Evolutionary conservation across 2,113 vertebrate species (phyloP).

Genomic region (Geothlypis trichas): DNA sequence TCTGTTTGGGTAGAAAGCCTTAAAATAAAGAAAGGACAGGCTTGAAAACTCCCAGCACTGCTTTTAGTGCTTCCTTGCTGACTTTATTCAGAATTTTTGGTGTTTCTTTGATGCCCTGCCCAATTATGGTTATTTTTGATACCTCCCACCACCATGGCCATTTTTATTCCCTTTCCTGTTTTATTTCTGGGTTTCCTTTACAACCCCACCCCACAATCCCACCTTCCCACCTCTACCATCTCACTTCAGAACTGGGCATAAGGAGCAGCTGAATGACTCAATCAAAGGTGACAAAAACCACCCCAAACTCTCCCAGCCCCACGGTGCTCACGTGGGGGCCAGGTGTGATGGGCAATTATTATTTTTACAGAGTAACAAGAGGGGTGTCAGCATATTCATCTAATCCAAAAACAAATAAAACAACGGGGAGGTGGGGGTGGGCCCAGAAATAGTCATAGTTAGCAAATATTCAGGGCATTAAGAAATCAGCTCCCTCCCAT

Average conservation of each 20-base stretch:
- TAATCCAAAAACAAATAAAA: too few species aligned
- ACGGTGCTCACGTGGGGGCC: accelerated
- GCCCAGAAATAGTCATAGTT: neutral
- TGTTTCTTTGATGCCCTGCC: neutral
- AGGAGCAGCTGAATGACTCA: neutral
- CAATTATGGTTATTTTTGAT: neutral
- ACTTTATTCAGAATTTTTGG: neutral
- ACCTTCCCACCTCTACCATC: neutral
- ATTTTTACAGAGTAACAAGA: neutral
- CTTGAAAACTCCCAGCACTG: accelerated
- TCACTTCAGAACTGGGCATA: accelerated
- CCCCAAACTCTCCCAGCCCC: neutral
- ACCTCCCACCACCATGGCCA: accelerated
- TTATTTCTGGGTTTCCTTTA: neutral
- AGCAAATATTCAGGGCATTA: neutral
- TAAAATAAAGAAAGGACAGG: neutral
- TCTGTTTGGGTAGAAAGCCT: neutral
- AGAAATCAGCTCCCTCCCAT: neutral
- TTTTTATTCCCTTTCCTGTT: neutral
- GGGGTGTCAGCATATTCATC: neutral
- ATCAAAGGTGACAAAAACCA: neutral
- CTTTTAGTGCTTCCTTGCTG: neutral
- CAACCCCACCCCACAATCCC: neutral
- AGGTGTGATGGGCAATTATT: neutral
- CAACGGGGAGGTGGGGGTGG: too few species aligned